Base-by-base conservation (phyloP, 2,888 invertebrate species). In the Drosophila histrio region DNA sequence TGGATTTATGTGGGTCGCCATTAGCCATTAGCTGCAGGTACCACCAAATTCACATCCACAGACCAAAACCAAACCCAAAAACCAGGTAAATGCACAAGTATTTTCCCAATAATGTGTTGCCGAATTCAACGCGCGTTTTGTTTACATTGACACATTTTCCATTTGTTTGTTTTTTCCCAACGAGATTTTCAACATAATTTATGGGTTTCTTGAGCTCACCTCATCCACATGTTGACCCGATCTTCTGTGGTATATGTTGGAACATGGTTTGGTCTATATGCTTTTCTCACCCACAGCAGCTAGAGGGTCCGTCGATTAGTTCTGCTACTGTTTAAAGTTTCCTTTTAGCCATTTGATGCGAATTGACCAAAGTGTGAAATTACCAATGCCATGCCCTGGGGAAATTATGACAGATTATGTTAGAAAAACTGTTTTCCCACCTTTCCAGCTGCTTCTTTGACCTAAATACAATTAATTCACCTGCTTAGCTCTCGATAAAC, bases 141-240 rank as follows among this genome's bases (percentile, higher is more conserved):
- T 87, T 87, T 73, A 73, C 73, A 71, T 67, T 84, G 82, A 87
- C 85, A 84, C 84, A 87, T 84, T 81, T 36, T 32, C 9, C 47
- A 61, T 66, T 71, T 69, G 59, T 76, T 61, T 69, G 59, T 65
- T 76, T 61, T 69, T 62, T 65, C 61, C 62, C 47, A 66, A 57
- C 64, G 34, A 72, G 67, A 72, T 69, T 69, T 77, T 58, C 50
- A 39, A 53, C 61, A 64, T 54, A 53, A 72, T 79, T 81, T 77
- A 76, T 84, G 85, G 85, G 78, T 84, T 86, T 77, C 78, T 72
- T 70, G 46, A 71, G 78, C 64, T 72, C 68, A 66, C 52, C 41
- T 34, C 38, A 38, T 36, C 56, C 75, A 75, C 69, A 72, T 73
- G 67, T 57, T 52, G 41, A 22, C 11, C 22, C 22, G 26, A 36